Evolutionary conservation across 2,888 invertebrate species (phyloP), one percentile per base, ranked within the genome.

Genomic region (Sinotaia quadrata): DNA sequence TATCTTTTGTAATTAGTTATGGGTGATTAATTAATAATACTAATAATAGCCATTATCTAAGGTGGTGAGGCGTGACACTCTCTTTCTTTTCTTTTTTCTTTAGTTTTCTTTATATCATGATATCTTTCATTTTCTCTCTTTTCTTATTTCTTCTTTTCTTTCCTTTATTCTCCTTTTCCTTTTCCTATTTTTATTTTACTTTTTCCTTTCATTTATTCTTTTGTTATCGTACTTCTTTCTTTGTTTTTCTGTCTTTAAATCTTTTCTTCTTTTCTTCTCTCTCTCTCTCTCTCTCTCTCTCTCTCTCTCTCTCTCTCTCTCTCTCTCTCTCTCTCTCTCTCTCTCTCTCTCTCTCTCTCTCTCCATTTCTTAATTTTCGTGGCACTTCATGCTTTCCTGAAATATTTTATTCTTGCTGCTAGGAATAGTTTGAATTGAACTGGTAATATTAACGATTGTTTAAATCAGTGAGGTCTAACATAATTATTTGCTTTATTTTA

Each of bases 251-350:
- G 21, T 47, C 15, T 4, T 1, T n/a, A n/a, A n/a, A n/a, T n/a
- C n/a, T n/a, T n/a, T n/a, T n/a, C n/a, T n/a, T n/a, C 2, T 8
- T n/a, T 34, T 36, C 15, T n/a, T 21, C 21, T 24, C 31, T 56
- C 12, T 15, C 31, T 27, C 21, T 58, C n/a, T 41, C 51, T 61
- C 61, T 61, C 18, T 59, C 7, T 34, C 61, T 61, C 44, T 27
- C 34, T 33, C 44, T 29, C 29, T 24, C 41, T 41, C 41, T 41
- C 41, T 15, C 31, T 21, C 56, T 21, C 33, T 24, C 56, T 24
- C 37, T 37, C 21, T 21, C 37, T 8, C 12, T 15, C 52, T 2
- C 51, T 51, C 4, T 51, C 2, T n/a, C n/a, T n/a, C n/a, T n/a
- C n/a, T n/a, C n/a, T n/a, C n/a, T n/a, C n/a, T n/a, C n/a, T n/a